phyloP scores from a whole-genome alignment of 2,888 invertebrate species.

The Cataglyphis livida region DNA sequence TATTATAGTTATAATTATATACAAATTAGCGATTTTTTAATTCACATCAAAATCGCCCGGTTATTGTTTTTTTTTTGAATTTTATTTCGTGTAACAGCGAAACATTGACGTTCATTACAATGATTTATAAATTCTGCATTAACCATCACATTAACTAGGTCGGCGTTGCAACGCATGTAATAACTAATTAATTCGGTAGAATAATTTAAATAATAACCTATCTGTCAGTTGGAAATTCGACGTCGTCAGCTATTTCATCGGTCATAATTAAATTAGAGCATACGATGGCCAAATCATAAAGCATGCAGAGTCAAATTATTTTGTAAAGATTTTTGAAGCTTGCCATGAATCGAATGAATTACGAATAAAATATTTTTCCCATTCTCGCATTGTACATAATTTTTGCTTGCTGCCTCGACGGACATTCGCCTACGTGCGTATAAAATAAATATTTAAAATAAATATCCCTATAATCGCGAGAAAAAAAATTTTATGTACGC shows the following conservation, averaged over 20 bases:
- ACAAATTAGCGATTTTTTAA: neutral
- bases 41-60: neutral
- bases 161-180: slow-evolving; percentile 25
- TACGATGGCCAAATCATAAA: slow-evolving; percentile 3
- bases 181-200: slow-evolving; percentile 47
- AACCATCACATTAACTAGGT: slow-evolving; percentile 34
- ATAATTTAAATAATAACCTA: slow-evolving; percentile 50
- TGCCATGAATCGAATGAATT: neutral
- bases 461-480: slow-evolving; percentile 22
- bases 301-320: neutral
- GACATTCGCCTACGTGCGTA: slow-evolving; percentile 16
- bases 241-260: slow-evolving; percentile 28
- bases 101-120: slow-evolving; percentile 37
- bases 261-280: slow-evolving; percentile 37
- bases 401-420: slow-evolving; percentile 1
- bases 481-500: neutral
- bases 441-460: slow-evolving; percentile 46
- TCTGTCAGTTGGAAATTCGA: slow-evolving; percentile 42
- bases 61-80: slow-evolving; percentile 30
- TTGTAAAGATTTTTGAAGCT: neutral
- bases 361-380: slow-evolving; percentile 24
- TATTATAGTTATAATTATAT: neutral
- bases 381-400: slow-evolving; percentile 21
- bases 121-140: slow-evolving; percentile 46
- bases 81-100: neutral